Percentiles rank a stretch among this genome's conserved stretches.
Evolutionary conservation across 2,888 invertebrate species (phyloP).

Genomic region (Drosophila siamana): DNA sequence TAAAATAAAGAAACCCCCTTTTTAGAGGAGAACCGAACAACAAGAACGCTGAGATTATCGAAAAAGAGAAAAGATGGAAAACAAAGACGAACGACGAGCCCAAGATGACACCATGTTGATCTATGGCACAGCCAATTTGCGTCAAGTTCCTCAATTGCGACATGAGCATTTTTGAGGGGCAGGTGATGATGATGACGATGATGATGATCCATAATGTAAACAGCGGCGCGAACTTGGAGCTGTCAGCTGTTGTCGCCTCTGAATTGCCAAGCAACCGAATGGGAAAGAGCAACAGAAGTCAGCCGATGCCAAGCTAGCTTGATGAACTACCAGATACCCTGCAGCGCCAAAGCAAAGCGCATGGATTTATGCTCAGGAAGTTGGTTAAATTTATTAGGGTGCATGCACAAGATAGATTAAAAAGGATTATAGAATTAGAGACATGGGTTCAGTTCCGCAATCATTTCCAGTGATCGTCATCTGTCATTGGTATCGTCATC

Average conservation of each 20-base stretch:
- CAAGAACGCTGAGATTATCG: background rate
- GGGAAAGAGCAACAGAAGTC: constrained; percentile 4
- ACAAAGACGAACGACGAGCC: constrained; percentile 41
- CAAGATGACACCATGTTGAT: constrained; percentile 37
- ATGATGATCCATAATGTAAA: constrained; percentile 6
- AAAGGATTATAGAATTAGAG: background rate
- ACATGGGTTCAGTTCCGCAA: background rate
- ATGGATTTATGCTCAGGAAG: background rate
- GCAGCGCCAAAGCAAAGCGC: background rate
- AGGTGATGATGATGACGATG: constrained; percentile 24
- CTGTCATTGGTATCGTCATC: too few species aligned
- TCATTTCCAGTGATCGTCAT: background rate
- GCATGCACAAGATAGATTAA: background rate
- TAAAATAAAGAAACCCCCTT: constrained; percentile 5
- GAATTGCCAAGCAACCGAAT: constrained; percentile 11
- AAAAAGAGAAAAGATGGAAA: constrained; percentile 56
- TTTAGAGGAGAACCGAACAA: background rate
- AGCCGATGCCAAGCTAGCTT: background rate
- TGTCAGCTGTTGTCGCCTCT: constrained; percentile 49
- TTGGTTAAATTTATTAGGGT: background rate
- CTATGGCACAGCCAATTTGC: constrained; percentile 42
- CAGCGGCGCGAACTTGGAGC: constrained; percentile 34
- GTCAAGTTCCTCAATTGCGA: constrained; percentile 40
- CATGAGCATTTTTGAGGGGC: constrained; percentile 12
- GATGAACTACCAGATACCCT: constrained; percentile 14